Evolutionary conservation across 2,888 invertebrate species (phyloP).

Genomic region (Parnassius glacialis): DNA sequence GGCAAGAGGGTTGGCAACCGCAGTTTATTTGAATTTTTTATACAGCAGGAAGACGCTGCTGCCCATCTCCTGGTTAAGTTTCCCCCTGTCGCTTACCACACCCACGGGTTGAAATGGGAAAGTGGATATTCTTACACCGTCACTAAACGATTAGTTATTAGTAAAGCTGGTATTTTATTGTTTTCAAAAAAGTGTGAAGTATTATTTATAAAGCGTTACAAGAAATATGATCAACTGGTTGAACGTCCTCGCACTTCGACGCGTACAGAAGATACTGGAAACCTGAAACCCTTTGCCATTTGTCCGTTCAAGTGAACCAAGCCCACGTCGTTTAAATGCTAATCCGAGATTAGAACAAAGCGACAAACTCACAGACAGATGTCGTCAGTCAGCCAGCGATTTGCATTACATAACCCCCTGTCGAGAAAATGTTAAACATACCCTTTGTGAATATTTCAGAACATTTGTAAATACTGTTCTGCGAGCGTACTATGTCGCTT

Average conservation of each 20-base stretch:
- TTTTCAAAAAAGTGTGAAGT: too few relatives aligned
- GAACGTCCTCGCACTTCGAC: neutral
- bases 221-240: neutral
- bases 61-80: too few relatives aligned
- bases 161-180: too few relatives aligned
- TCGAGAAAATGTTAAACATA: constrained; percentile 10
- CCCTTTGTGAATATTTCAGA: neutral
- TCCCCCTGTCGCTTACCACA: too few relatives aligned
- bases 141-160: too few relatives aligned
- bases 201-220: too few relatives aligned
- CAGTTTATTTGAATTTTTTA: too few relatives aligned
- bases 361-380: constrained; percentile 34
- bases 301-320: constrained; percentile 22
- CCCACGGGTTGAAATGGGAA: too few relatives aligned
- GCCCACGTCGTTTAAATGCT: constrained; percentile 34
- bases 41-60: too few relatives aligned
- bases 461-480: constrained; percentile 1
- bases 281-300: constrained; percentile 15
- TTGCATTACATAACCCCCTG: constrained; percentile 34
- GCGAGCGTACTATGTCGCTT: neutral
- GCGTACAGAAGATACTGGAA: constrained; percentile 2
- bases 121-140: too few relatives aligned
- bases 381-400: constrained; percentile 29
- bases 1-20: too few relatives aligned
- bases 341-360: constrained; percentile 36